Percentiles rank a stretch among this genome's conserved stretches.
Evolutionary conservation across 2,888 invertebrate species (phyloP).

Genomic region (Carcina quercana): DNA sequence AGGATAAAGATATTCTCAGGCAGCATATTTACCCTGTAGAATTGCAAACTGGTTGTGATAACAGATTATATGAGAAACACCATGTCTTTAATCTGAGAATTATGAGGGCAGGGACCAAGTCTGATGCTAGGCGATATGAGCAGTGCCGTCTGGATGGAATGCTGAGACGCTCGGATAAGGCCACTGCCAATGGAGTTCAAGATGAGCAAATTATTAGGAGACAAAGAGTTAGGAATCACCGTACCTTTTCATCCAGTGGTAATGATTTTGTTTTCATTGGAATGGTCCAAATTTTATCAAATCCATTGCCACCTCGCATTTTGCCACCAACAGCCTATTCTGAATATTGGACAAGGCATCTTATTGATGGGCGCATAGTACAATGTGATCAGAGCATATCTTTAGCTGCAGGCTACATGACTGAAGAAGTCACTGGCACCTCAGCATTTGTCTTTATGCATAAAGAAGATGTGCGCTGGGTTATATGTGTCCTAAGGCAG

Average conservation of each 20-base stretch:
- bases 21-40: constrained; percentile 78
- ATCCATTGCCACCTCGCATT: constrained; percentile 70
- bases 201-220: constrained; percentile 67
- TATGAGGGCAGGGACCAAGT: constrained; percentile 80
- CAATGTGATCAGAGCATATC: constrained; percentile 95
- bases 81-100: constrained; percentile 75
- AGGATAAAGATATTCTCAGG: constrained; percentile 85
- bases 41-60: constrained; percentile 47
- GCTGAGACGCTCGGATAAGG: constrained; percentile 73
- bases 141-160: constrained; percentile 80
- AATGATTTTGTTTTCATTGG: constrained; percentile 82
- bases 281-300: constrained; percentile 79
- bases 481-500: constrained; percentile 89
- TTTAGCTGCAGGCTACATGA: constrained; percentile 90
- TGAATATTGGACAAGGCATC: constrained; percentile 92
- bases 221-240: constrained; percentile 68
- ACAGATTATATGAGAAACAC: constrained; percentile 54
- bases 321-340: constrained; percentile 80
- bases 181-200: constrained; percentile 65
- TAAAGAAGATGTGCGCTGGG: constrained; percentile 91
- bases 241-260: constrained; percentile 71
- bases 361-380: constrained; percentile 91
- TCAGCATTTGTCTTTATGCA: constrained; percentile 94
- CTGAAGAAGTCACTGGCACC: constrained; percentile 89
- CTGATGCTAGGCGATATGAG: constrained; percentile 82